Evolutionary conservation across 2,797 vertebrate genomes (phyloP).

Genomic region (Neomorphus geoffroyi): DNA sequence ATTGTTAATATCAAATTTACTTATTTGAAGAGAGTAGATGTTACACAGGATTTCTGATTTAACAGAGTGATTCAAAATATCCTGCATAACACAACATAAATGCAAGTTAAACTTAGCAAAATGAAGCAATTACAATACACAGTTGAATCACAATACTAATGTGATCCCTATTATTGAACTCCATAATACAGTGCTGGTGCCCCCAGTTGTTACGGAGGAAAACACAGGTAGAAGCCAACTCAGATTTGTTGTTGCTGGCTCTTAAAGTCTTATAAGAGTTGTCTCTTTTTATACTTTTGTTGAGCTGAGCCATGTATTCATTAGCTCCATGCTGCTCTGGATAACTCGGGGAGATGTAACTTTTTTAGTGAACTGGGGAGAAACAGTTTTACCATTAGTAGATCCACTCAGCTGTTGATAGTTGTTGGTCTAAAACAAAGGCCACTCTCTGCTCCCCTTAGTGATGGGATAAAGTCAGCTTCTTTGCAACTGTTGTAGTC

Average conservation of each 20-base stretch:
- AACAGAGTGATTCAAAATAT: background rate
- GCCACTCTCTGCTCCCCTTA: background rate
- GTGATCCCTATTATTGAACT: fast-evolving
- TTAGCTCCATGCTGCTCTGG: background rate
- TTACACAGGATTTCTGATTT: background rate
- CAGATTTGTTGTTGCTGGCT: background rate
- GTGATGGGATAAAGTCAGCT: background rate
- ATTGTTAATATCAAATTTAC: background rate
- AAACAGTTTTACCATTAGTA: background rate
- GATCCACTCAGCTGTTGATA: no score
- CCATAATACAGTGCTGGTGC: no score
- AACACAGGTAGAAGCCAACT: background rate
- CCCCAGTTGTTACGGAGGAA: background rate
- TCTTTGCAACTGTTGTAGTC: background rate
- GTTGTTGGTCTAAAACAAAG: background rate
- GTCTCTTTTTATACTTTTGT: background rate
- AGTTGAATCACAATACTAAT: background rate
- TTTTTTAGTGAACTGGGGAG: background rate
- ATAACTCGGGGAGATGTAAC: background rate
- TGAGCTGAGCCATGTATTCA: background rate
- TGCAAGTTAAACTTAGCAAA: background rate
- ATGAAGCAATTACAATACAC: background rate
- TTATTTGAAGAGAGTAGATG: background rate
- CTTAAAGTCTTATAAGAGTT: background rate
- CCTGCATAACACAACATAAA: background rate